Conservation (phyloP, 2,113 vertebrate genomes). For the Urocynchramus pylzowi region DNA sequence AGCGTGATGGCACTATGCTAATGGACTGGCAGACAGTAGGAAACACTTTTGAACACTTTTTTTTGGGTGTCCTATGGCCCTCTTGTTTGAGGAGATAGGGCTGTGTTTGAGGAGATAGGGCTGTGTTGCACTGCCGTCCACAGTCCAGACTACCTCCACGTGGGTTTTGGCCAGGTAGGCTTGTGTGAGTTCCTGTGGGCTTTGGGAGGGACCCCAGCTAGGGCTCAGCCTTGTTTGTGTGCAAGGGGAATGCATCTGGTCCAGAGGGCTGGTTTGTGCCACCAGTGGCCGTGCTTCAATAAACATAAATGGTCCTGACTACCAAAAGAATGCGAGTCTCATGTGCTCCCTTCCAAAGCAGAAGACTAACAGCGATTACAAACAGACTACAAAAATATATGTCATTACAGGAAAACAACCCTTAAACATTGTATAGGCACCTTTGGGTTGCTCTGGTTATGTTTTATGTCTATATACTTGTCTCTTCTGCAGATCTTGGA, state of each 20-base stretch:
- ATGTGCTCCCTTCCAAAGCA: accelerated
- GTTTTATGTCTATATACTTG: background rate
- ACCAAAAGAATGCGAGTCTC: background rate
- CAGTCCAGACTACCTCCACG: accelerated
- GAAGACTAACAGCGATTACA: background rate
- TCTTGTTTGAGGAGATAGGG: background rate
- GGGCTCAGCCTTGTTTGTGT: background rate
- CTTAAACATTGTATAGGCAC: background rate
- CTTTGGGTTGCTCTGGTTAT: background rate
- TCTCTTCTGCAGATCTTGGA: background rate
- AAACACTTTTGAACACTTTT: background rate
- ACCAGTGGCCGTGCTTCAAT: background rate
- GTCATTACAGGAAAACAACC: background rate
- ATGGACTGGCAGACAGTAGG: background rate
- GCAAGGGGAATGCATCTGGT: background rate
- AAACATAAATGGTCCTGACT: background rate
- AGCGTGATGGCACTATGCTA: too few species aligned
- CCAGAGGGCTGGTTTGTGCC: background rate
- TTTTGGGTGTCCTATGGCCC: background rate
- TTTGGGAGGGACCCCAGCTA: background rate
- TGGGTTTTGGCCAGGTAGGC: background rate
- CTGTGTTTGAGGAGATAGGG: background rate
- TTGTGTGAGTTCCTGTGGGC: background rate
- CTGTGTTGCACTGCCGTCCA: background rate
- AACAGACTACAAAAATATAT: background rate